Evolutionary conservation across 2,888 invertebrate genomes (phyloP).

Genomic region (Nebria salina): DNA sequence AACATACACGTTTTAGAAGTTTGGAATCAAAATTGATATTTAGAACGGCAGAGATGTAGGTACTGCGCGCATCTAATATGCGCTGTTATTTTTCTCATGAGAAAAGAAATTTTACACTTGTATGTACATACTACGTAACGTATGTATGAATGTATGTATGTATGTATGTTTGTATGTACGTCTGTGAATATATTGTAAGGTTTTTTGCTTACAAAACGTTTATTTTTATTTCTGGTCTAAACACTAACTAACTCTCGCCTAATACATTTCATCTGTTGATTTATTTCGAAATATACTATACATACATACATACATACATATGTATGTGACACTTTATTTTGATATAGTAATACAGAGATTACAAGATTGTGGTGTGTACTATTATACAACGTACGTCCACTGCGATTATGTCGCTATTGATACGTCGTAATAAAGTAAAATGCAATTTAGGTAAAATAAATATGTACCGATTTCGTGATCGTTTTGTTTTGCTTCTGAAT

Average conservation of each 20-base stretch:
- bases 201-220: constrained; percentile 18
- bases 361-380: neutral
- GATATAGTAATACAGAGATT: too few species aligned
- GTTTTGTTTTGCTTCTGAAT: constrained; percentile 36
- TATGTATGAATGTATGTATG: neutral
- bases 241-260: constrained; percentile 7
- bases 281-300: constrained; percentile 3
- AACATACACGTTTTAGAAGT: too few species aligned
- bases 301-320: neutral
- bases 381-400: too few species aligned
- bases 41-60: constrained; percentile 22
- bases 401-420: neutral
- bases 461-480: constrained; percentile 19
- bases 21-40: constrained; percentile 10
- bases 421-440: neutral
- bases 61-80: constrained; percentile 33
- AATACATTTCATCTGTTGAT: constrained; percentile 23
- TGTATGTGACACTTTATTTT: neutral
- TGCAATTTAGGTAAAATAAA: neutral
- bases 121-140: constrained; percentile 6
- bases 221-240: constrained; percentile 33
- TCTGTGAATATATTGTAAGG: neutral
- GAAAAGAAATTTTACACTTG: constrained; percentile 43
- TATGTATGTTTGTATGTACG: neutral
- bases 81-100: constrained; percentile 37